These are phyloP conservation scores for Amphiprion ocellaris DNA, from an alignment of 2,113 vertebrate genomes.

Conservation along the genomic window DNA sequence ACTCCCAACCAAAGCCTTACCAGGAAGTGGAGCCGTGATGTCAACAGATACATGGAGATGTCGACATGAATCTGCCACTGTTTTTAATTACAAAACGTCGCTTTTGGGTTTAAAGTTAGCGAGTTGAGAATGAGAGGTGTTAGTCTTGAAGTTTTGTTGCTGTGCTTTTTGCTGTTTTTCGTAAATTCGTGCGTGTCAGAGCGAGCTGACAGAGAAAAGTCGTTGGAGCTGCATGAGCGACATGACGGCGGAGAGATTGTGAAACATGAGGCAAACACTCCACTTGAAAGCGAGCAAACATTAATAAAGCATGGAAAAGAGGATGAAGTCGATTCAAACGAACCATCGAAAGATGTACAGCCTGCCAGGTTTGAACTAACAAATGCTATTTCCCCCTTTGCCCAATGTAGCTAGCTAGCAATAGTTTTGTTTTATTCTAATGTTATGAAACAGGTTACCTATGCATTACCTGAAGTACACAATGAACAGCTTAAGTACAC, in stretches of 20 bases:
- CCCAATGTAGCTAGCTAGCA: no score
- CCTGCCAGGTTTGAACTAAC: conserved; percentile 57
- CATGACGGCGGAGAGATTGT: conserved; percentile 19
- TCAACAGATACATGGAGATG: conserved; percentile 42
- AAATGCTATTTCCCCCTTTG: background rate
- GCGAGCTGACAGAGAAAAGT: conserved; percentile 18
- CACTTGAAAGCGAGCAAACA: conserved; percentile 13
- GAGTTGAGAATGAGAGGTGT: conserved; percentile 64
- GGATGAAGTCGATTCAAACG: conserved; percentile 2
- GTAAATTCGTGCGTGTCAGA: conserved; percentile 30
- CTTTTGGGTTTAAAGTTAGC: conserved; percentile 29
- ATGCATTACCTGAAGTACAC: no score
- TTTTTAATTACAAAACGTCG: conserved; percentile 28
- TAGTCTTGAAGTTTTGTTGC: background rate
- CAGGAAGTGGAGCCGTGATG: conserved; percentile 65
- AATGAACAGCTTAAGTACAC: no score
- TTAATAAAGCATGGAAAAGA: background rate
- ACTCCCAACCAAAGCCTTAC: conserved; percentile 55
- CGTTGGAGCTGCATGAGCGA: conserved; percentile 28
- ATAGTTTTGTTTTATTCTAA: no score
- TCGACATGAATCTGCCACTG: conserved; percentile 57
- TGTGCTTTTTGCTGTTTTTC: conserved; percentile 55
- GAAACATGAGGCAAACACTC: background rate
- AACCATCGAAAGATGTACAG: conserved; percentile 25
- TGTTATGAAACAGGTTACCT: no score